Conservation (phyloP, 2,797 vertebrate genomes). For the Malurus leucopterus region DNA sequence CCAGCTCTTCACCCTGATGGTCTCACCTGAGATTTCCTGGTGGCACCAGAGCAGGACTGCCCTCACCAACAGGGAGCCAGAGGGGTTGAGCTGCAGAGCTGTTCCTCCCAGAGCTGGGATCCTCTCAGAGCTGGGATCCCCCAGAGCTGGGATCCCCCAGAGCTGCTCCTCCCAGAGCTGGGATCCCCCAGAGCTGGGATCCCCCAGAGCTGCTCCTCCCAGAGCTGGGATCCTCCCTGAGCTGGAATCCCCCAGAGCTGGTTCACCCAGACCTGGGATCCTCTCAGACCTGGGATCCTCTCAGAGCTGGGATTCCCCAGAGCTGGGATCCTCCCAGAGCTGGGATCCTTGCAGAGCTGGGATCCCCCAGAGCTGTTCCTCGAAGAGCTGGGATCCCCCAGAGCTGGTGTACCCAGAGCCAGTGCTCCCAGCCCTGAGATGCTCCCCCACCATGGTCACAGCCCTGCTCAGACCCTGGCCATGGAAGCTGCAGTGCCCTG, state of each 20-base stretch:
- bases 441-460: neutral
- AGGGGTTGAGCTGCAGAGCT: neutral
- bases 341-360: too few relatives aligned
- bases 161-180: neutral
- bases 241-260: too few relatives aligned
- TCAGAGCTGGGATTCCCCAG: too few relatives aligned
- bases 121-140: neutral
- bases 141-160: too few relatives aligned
- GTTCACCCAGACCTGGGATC: too few relatives aligned
- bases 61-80: neutral
- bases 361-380: neutral
- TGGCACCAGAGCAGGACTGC: neutral
- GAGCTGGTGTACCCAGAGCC: neutral
- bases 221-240: too few relatives aligned
- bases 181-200: too few relatives aligned
- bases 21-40: neutral
- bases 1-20: accelerated
- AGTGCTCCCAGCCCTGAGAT: neutral
- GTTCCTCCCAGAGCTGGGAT: neutral
- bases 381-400: neutral
- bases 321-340: too few relatives aligned
- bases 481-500: neutral
- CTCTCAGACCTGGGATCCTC: too few relatives aligned
- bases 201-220: neutral
- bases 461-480: neutral